Evolutionary conservation across 2,113 vertebrate genomes (phyloP).

Genomic region (Austrofundulus limnaeus): DNA sequence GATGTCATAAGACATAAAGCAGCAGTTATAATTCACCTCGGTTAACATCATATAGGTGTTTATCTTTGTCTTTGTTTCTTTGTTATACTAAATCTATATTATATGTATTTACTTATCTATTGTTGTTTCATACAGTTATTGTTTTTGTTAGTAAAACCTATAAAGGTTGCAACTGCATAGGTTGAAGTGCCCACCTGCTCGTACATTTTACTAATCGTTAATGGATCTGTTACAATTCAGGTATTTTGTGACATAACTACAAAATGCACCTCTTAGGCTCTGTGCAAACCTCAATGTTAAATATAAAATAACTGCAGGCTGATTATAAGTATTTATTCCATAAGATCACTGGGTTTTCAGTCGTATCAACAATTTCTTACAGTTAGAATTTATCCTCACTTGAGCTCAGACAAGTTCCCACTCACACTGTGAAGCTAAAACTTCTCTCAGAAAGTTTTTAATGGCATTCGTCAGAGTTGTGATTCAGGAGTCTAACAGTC

Average conservation of each 20-base stretch:
- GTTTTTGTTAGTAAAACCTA: too few species aligned
- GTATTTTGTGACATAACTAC: neutral
- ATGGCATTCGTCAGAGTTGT: neutral
- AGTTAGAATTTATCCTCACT: too few species aligned
- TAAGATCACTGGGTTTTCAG: neutral
- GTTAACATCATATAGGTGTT: neutral
- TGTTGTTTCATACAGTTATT: neutral
- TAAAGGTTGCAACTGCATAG: too few species aligned
- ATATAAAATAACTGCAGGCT: neutral
- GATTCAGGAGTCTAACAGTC: neutral
- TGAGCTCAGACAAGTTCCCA: neutral
- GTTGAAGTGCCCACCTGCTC: too few species aligned
- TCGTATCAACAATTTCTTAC: neutral
- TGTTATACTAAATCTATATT: neutral
- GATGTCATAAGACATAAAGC: neutral
- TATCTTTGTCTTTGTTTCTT: neutral
- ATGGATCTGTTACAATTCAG: neutral
- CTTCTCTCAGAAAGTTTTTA: neutral
- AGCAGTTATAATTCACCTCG: neutral
- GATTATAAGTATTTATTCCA: neutral
- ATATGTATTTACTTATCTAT: conserved; percentile 7
- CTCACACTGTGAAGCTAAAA: neutral
- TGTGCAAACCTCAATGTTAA: neutral
- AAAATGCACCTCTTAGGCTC: neutral
- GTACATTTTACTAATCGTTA: too few species aligned